phyloP scores from a whole-genome alignment of 2,797 vertebrate genomes.

The Limosa lapponica region DNA sequence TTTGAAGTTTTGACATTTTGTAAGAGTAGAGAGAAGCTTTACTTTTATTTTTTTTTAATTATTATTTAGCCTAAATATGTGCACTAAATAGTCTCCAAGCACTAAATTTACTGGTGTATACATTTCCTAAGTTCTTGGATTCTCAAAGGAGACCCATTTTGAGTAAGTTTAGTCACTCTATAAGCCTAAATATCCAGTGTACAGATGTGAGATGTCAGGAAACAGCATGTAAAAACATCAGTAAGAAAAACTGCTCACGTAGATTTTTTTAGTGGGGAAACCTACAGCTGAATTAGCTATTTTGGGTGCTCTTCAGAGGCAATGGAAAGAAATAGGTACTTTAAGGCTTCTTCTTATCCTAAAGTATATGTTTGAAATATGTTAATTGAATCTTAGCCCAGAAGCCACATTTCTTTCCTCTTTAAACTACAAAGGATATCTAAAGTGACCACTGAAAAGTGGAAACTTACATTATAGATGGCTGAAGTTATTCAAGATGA shows the following conservation, averaged over 20 bases:
- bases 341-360: neutral
- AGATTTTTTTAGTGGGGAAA: neutral
- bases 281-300: neutral
- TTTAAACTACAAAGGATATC: neutral
- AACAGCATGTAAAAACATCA: neutral
- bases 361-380: neutral
- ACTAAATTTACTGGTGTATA: neutral
- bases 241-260: accelerated
- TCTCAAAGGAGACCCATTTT: neutral
- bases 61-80: neutral
- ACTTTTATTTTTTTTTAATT: neutral
- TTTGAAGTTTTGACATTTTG: neutral
- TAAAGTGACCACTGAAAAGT: neutral
- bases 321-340: neutral
- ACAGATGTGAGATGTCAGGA: neutral
- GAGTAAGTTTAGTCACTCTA: neutral
- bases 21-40: neutral
- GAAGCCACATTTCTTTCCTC: neutral
- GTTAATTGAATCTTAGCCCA: neutral
- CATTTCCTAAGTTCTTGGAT: neutral
- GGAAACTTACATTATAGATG: neutral
- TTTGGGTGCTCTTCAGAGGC: neutral
- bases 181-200: neutral
- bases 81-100: neutral
- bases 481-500: neutral